Base-by-base conservation (phyloP, 2,113 vertebrate species). In the Rhynchomys soricoides region DNA sequence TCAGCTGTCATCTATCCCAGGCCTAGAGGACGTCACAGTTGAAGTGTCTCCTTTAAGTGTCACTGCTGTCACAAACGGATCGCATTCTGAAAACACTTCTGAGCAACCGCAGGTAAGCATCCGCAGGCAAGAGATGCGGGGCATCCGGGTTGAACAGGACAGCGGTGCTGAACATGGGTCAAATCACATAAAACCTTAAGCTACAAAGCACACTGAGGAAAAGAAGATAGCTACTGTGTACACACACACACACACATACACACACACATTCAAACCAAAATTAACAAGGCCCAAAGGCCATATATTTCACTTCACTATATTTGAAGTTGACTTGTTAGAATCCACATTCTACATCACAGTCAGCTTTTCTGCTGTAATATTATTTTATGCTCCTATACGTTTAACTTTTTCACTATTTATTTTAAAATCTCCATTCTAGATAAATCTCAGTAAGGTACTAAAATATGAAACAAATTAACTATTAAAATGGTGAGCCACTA, bases 1-100 rank as follows among this genome's bases (percentile, higher is more conserved):
- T 96, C 97, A 99, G 99, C 98, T 99, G 75, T 99, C 99, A 4
- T 99, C 99, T 79, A 99, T 99, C 90, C 99, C 99, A 75, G 99
- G 99, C 89, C 98, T 99, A 92, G 99, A 99, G 96, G 99, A 99
- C 26, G 99, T 99, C 91, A 99, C 98, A 75, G 98, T 99, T 90
- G 99, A 99, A 97, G 98, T 98, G 37, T 96, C 99, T 57, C 83
- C 89, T 97, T 92, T 98, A 97, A 98, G 96, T 95, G 97, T 96
- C 40, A 96, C 91, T 43, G 86, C 90, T 66, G 98, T 99, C 96
- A 96, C 98, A 87, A 99, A 99, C 74, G 99, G 99, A 24, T 97
- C 98, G 2, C 71, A 98, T 73, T 73, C 96, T 92, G 97, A 98
- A 98, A 97, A 89, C 94, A 13, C 97, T 96, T 85, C 98, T 52